Conservation (phyloP, 2,113 vertebrate species). For the Propithecus coquereli region DNA sequence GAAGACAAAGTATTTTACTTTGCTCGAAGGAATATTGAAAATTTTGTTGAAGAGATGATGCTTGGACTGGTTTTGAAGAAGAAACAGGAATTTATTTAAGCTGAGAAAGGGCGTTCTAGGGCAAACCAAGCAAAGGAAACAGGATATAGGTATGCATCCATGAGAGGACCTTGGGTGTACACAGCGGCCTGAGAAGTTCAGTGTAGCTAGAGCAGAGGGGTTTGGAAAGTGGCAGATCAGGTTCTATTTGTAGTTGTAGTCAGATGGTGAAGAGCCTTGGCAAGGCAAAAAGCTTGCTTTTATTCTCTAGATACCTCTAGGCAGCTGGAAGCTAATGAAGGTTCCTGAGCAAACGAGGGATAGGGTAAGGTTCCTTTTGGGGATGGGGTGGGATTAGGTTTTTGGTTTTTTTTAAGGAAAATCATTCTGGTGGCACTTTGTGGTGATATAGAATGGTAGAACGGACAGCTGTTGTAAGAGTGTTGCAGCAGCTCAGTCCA, state of each 20-base stretch:
- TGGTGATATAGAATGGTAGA: not conserved
- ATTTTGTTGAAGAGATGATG: not conserved
- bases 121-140: not conserved
- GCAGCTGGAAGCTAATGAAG: not conserved
- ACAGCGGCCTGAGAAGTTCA: not conserved
- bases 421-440: not conserved
- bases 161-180: not conserved
- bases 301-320: not conserved
- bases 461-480: not conserved
- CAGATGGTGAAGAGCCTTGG: not conserved
- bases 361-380: not conserved
- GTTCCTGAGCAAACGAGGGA: not conserved
- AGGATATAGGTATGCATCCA: not conserved
- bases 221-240: not conserved
- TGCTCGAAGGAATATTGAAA: not conserved
- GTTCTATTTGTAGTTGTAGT: not conserved
- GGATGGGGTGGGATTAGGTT: not conserved
- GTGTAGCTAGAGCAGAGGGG: not conserved
- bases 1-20: not conserved
- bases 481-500: not conserved
- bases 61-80: not conserved
- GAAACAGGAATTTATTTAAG: not conserved
- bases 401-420: not conserved
- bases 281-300: not conserved
- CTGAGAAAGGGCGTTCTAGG: not conserved